A percentile compares a stretch with the other conserved stretches of the same genome.
These are phyloP conservation scores for Pentamera pediparva DNA, from an alignment of 53 echinoderm and acorn worm genomes.

Conservation along the genomic window DNA sequence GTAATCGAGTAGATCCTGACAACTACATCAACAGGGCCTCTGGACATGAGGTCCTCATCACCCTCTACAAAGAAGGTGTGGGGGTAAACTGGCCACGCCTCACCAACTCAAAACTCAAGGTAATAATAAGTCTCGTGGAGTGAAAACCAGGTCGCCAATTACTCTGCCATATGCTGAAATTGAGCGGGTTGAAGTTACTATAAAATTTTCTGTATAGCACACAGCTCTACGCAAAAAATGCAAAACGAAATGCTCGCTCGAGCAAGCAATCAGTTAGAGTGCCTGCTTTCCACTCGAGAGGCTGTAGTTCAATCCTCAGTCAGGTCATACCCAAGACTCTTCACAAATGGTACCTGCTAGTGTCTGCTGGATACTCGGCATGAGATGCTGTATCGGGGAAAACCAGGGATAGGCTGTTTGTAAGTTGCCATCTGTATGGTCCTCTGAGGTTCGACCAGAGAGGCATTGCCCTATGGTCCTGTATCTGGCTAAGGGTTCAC, in stretches of 20 bases:
- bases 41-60: conserved; percentile 79
- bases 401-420: too few species aligned
- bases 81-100: conserved; percentile 77
- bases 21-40: conserved; percentile 43
- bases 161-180: neutral
- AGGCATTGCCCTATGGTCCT: too few species aligned
- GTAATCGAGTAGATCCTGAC: conserved; percentile 52
- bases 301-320: too few species aligned
- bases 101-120: conserved; percentile 60
- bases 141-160: neutral
- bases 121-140: neutral
- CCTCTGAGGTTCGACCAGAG: too few species aligned
- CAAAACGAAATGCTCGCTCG: too few species aligned
- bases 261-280: neutral
- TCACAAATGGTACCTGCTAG: too few species aligned
- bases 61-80: conserved; percentile 69
- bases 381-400: too few species aligned
- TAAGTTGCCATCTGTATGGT: too few species aligned
- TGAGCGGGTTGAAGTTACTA: neutral
- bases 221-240: too few species aligned
- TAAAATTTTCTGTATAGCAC: neutral
- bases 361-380: too few species aligned
- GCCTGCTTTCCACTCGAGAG: neutral
- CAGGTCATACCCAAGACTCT: too few species aligned
- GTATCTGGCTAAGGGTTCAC: too few species aligned